Percentiles rank a stretch among this genome's conserved stretches.
These are phyloP conservation scores for Brachionus sp. DNA, from an alignment of 1,140 invertebrate genomes.

Conservation along the genomic window DNA sequence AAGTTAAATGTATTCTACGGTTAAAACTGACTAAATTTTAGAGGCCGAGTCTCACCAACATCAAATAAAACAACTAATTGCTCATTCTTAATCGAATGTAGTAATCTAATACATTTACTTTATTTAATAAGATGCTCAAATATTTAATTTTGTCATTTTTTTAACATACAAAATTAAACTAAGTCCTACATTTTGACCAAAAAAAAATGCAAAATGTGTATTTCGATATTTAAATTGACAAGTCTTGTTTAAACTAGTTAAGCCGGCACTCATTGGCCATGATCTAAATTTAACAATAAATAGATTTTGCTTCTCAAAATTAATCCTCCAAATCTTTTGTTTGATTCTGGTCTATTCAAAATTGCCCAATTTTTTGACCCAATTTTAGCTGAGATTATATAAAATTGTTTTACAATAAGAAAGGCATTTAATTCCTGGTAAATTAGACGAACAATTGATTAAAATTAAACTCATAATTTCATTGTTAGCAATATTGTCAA, in stretches of 20 bases:
- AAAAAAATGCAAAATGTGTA: background rate
- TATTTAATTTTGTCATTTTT: slow-evolving; percentile 1
- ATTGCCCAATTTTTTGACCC: background rate
- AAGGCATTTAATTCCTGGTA: background rate
- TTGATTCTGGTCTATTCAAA: background rate
- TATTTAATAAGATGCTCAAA: slow-evolving; percentile 1
- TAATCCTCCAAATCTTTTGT: background rate
- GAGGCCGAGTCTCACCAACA: background rate
- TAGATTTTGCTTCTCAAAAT: background rate
- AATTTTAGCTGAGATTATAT: background rate
- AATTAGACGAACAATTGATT: background rate
- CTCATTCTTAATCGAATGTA: background rate
- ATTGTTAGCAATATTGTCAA: background rate
- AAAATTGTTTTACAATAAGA: background rate
- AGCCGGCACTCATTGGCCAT: background rate
- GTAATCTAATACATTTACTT: background rate
- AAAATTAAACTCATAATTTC: background rate
- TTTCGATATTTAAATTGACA: slow-evolving; percentile 5
- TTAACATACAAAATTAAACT: background rate
- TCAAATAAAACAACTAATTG: background rate
- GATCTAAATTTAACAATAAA: background rate
- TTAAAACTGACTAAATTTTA: background rate
- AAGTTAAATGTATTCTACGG: background rate
- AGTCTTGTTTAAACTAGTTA: background rate
- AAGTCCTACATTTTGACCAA: background rate